Percentiles rank a stretch among this genome's conserved stretches.
phyloP scores from a whole-genome alignment of 2,113 vertebrate species.

The Amazona vittata region DNA sequence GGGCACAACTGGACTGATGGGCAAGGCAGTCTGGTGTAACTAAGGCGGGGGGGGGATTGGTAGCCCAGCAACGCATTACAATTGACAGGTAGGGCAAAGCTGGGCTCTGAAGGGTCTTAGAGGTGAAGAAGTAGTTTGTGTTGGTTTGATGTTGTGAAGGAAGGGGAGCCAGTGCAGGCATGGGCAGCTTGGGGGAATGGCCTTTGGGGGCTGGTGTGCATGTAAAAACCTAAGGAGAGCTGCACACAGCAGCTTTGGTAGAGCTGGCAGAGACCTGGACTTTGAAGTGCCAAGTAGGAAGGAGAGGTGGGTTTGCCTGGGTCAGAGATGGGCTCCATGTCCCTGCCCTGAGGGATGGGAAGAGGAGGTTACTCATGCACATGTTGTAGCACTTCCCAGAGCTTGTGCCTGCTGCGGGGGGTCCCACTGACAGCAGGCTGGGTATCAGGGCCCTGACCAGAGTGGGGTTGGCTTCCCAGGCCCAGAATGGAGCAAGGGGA shows the following conservation, averaged over 20 bases:
- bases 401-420: neutral
- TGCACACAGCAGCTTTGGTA: neutral
- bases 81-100: neutral
- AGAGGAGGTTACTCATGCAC: accelerated
- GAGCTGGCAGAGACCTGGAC: neutral
- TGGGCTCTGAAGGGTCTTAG: neutral
- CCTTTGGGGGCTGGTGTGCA: neutral
- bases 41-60: neutral
- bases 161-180: neutral
- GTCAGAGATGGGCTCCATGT: too few relatives aligned
- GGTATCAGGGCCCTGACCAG: neutral
- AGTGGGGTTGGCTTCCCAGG: neutral
- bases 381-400: neutral
- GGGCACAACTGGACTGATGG: neutral
- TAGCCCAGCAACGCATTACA: neutral
- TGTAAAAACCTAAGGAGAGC: neutral
- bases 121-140: neutral
- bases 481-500: neutral
- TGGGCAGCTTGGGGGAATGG: accelerated
- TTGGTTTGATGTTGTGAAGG: neutral
- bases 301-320: too few relatives aligned
- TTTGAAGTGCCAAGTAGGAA: too few relatives aligned
- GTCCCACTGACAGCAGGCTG: too few relatives aligned
- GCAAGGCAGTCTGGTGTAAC: neutral
- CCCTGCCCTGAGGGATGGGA: neutral